Evolutionary conservation across 1,140 invertebrate species (phyloP).

Genomic region (Venustaconcha ellipsiformis): DNA sequence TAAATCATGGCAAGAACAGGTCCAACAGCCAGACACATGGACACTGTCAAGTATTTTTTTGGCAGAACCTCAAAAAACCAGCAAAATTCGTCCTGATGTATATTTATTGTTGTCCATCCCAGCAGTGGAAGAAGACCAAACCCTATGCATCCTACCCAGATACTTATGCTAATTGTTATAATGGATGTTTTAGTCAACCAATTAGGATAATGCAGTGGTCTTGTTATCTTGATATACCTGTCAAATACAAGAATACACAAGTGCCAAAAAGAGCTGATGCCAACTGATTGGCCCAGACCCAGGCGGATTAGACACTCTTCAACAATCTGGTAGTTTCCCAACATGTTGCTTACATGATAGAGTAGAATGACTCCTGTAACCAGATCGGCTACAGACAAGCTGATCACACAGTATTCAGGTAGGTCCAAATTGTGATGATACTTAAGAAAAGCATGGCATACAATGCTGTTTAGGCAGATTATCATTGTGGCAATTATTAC

Average conservation of each 20-base stretch:
- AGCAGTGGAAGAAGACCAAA: constrained; percentile 26
- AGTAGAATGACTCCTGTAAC: constrained; percentile 20
- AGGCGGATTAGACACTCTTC: constrained; percentile 26
- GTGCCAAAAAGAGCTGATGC: constrained; percentile 21
- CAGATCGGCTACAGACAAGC: constrained; percentile 19
- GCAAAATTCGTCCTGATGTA: constrained; percentile 9
- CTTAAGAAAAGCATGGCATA: constrained; percentile 11
- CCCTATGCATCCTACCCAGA: constrained; percentile 13
- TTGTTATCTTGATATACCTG: constrained; percentile 26
- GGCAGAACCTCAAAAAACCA: constrained; percentile 27
- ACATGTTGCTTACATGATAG: constrained; percentile 22
- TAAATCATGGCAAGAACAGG: background rate
- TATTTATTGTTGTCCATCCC: constrained; percentile 10
- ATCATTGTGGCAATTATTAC: constrained; percentile 16
- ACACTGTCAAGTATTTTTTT: constrained; percentile 19
- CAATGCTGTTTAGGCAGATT: constrained; percentile 17
- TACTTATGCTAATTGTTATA: constrained; percentile 6
- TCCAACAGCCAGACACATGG: constrained; percentile 7
- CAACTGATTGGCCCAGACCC: constrained; percentile 17
- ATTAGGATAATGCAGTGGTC: constrained; percentile 10
- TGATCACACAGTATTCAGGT: constrained; percentile 21
- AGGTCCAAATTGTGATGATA: constrained; percentile 1
- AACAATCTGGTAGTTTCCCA: constrained; percentile 14
- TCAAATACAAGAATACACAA: constrained; percentile 20
- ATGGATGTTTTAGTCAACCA: constrained; percentile 18